These are phyloP conservation scores for Euproctis similis DNA, from an alignment of 2,888 invertebrate genomes.

Conservation along the genomic window DNA sequence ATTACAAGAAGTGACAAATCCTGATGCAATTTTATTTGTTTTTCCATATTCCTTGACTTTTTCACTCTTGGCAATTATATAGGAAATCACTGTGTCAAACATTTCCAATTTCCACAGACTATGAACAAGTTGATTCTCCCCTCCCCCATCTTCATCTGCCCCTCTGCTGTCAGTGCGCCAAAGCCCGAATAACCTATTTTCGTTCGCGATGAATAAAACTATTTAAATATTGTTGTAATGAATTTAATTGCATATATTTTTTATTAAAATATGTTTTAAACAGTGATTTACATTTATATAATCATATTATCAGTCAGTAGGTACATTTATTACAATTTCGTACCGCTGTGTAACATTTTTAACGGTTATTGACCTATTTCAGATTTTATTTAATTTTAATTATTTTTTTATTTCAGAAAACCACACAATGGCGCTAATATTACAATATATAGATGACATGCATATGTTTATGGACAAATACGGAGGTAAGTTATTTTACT, in stretches of 20 bases:
- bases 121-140: too few species aligned
- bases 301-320: slow-evolving; percentile 9
- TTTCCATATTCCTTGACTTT: too few species aligned
- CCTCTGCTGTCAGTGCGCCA: slow-evolving; percentile 20
- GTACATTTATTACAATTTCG: slow-evolving; percentile 6
- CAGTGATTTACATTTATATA: slow-evolving; percentile 6
- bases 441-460: slow-evolving; percentile 86
- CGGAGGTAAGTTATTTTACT: slow-evolving; percentile 80
- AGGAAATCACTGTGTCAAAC: too few species aligned
- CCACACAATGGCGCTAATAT: slow-evolving; percentile 84
- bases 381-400: slow-evolving; percentile 20
- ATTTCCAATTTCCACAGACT: too few species aligned
- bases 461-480: slow-evolving; percentile 88
- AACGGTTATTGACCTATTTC: slow-evolving; percentile 25
- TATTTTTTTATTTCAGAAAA: slow-evolving; percentile 61
- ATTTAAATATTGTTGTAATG: slow-evolving; percentile 7
- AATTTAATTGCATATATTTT: slow-evolving; percentile 6
- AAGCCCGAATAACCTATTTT: slow-evolving; percentile 30
- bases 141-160: too few species aligned
- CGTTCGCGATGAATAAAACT: slow-evolving; percentile 12
- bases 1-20: too few species aligned
- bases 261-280: slow-evolving; percentile 11
- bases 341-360: slow-evolving; percentile 6
- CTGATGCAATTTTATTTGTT: too few species aligned
- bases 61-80: too few species aligned